Conservation (phyloP, 92 coral and sea anemone species). For the Zoanthus solanderi region DNA sequence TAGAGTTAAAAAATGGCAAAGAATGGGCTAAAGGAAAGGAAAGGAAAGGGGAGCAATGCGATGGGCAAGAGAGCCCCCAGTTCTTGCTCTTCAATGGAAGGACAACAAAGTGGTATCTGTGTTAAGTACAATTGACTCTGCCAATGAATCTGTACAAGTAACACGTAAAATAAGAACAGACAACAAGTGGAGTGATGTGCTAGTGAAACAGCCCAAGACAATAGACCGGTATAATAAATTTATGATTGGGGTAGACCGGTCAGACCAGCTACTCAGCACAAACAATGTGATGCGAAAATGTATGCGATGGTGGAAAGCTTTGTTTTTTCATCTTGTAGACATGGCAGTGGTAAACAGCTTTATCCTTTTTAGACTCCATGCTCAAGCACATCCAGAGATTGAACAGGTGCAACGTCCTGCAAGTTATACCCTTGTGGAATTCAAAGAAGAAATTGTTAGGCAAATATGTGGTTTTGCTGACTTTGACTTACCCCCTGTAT, state of each 20-base stretch:
- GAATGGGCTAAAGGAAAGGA: conserved; percentile 64
- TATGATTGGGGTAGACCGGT: conserved; percentile 63
- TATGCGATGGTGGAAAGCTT: conserved; percentile 30
- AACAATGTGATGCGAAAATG: conserved; percentile 33
- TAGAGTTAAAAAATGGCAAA: conserved; percentile 54
- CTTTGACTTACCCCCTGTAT: conserved; percentile 37
- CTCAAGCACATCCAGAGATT: conserved; percentile 13
- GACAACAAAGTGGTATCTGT: conserved; percentile 69
- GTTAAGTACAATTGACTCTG: conserved; percentile 65
- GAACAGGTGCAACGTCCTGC: background rate
- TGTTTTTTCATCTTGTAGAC: conserved; percentile 58
- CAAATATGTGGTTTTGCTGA: conserved; percentile 54
- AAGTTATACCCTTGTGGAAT: conserved; percentile 38
- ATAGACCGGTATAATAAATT: conserved; percentile 57
- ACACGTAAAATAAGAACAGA: conserved; percentile 54
- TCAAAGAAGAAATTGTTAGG: conserved; percentile 57
- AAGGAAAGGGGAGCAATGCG: conserved; percentile 64
- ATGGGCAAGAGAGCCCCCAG: conserved; percentile 62
- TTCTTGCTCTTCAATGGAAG: conserved; percentile 63
- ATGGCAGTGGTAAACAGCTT: conserved; percentile 49
- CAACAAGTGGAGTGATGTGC: conserved; percentile 45
- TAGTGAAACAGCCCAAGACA: conserved; percentile 66
- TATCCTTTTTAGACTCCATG: conserved; percentile 46
- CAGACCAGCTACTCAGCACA: conserved; percentile 59
- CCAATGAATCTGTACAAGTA: conserved; percentile 54